phyloP scores from a whole-genome alignment of 2,797 vertebrate genomes.

The Crenichthys baileyi region DNA sequence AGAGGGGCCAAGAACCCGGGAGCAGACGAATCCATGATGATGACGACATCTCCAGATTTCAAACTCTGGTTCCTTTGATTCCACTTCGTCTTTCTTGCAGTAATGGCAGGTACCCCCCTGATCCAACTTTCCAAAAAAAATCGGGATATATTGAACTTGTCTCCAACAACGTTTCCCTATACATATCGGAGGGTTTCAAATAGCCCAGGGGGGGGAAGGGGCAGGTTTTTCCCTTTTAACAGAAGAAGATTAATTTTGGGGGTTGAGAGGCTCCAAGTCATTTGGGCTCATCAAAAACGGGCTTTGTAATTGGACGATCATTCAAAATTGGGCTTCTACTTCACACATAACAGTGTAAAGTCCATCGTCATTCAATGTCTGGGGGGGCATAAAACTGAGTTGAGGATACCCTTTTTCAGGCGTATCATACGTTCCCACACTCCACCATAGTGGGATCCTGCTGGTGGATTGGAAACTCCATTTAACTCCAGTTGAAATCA shows the following conservation, averaged over 20 bases:
- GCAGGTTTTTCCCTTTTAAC: not conserved
- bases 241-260: not conserved
- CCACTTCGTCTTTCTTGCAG: no score
- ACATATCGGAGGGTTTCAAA: not conserved
- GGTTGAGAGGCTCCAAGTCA: not conserved
- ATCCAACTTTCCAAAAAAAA: slow-evolving; percentile 5
- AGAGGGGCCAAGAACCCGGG: not conserved
- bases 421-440: not conserved
- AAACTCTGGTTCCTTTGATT: no score
- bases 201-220: not conserved
- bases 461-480: slow-evolving; percentile 4
- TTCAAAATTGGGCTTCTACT: slow-evolving; percentile 6
- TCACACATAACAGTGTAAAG: not conserved
- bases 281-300: not conserved
- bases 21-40: not conserved
- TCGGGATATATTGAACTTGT: no score
- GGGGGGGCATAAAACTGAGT: not conserved
- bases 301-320: not conserved
- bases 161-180: no score
- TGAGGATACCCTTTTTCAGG: not conserved
- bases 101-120: not conserved
- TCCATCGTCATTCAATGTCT: not conserved
- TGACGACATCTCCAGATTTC: no score
- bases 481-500: not conserved
- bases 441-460: not conserved